These are phyloP conservation scores for Cynopterus sphinx DNA, from an alignment of 2,797 vertebrate species.

Conservation along the genomic window DNA sequence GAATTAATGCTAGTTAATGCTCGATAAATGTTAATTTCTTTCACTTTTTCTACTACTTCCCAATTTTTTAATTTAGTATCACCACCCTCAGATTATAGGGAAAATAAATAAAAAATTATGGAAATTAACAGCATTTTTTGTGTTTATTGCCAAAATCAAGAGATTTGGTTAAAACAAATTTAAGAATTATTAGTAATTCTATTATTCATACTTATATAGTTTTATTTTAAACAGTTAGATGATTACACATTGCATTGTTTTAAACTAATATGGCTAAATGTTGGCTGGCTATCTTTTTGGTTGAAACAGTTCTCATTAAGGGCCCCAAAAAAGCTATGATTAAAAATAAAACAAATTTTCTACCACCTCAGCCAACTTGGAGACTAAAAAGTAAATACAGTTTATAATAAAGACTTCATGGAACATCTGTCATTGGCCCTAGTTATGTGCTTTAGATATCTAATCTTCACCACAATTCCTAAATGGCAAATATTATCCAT, in stretches of 20 bases:
- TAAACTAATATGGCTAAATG: neutral
- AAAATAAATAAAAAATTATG: neutral
- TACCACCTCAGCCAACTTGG: neutral
- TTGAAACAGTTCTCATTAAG: neutral
- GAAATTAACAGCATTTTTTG: neutral
- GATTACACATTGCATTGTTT: neutral
- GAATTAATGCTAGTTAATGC: neutral
- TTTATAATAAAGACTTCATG: neutral
- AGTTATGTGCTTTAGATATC: neutral
- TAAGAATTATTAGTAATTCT: neutral
- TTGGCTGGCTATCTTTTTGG: neutral
- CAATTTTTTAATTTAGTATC: neutral
- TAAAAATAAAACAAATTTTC: neutral
- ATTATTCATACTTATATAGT: neutral
- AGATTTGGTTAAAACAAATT: constrained; percentile 14
- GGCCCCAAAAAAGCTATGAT: neutral
- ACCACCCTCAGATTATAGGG: neutral
- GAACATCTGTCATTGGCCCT: neutral
- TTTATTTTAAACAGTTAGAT: neutral
- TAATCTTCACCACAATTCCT: neutral
- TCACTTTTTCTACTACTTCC: neutral
- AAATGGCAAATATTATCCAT: neutral
- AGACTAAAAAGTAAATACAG: neutral
- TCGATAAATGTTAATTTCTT: neutral
- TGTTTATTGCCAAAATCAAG: neutral